Evolutionary conservation across 2,888 invertebrate species (phyloP).

Genomic region (Eupithecia inturbata): DNA sequence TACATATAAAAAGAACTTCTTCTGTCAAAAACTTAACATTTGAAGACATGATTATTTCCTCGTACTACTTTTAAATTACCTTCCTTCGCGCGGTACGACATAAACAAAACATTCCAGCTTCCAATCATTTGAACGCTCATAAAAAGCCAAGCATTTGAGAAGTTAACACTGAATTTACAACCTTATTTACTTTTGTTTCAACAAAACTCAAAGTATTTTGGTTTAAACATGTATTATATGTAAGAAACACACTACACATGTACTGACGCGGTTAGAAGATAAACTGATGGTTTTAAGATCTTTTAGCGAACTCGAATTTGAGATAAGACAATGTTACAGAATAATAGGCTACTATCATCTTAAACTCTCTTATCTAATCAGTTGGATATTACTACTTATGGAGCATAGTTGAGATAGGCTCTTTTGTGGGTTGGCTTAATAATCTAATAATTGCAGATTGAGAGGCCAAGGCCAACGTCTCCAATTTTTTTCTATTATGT

Average conservation of each 20-base stretch:
- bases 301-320: background rate
- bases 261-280: slow-evolving; percentile 1
- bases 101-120: slow-evolving; percentile 21
- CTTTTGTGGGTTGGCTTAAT: background rate
- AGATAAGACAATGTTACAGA: slow-evolving; percentile 5
- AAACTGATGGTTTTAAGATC: background rate
- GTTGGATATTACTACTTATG: background rate
- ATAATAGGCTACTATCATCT: background rate
- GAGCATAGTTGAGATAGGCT: background rate
- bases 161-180: background rate
- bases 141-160: background rate
- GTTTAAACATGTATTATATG: too few species aligned
- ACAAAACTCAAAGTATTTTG: background rate
- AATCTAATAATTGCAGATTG: background rate
- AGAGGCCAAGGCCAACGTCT: background rate
- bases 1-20: too few species aligned
- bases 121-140: background rate
- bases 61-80: slow-evolving; percentile 4
- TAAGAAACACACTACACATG: background rate
- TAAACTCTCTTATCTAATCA: slow-evolving; percentile 8
- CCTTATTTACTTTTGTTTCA: background rate
- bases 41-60: too few species aligned
- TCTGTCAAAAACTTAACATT: too few species aligned
- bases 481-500: too few species aligned
- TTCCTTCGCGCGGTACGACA: slow-evolving; percentile 18